Evolutionary conservation across 2,113 vertebrate genomes (phyloP), one percentile per base, ranked within the genome.

Genomic region (Gobio gobio): DNA sequence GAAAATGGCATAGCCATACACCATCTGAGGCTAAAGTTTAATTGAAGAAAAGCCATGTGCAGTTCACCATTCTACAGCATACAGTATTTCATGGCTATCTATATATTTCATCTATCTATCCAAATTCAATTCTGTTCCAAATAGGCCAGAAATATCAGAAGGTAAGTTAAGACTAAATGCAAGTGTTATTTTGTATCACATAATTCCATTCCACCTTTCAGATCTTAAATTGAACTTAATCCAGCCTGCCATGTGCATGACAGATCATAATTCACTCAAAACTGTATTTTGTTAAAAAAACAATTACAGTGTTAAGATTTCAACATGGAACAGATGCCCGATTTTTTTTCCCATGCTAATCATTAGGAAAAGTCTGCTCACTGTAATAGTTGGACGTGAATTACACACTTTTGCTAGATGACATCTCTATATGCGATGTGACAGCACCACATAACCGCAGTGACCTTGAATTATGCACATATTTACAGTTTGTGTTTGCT

Each of bases 381-480:
- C n/a, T 45, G 7, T 79, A 26, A 63, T 58, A 13, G 66, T 20
- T 49, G 70, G 33, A 59, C 12, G 13, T 26, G 18, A 58, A 47
- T 64, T 79, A 61, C 26, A 45, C 18, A 66, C n/a, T 58, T 56
- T n/a, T 3, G 49, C 51, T 40, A 84, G 40, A 61, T 40, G 43
- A 68, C 40, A 36, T 74, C 20, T 78, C 26, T 63, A 73, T 61
- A 73, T 73, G 10, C 5, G 13, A 86, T 49, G n/a, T 59, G 18
- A 33, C 76, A 20, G 16, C 81, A 45, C 24, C 13, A 40, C 33
- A 29, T 77, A 59, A 33, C 4, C 3, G 0, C 29, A 82, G 3
- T 74, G 12, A 73, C 29, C 59, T 83, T 83, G 29, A 63, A 79
- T 40, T 73, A 47, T 47, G 47, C 5, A 36, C n/a, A 75, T 68